These are phyloP conservation scores for Drosophila multiciliata DNA, from an alignment of 2,888 invertebrate genomes.

Conservation along the genomic window DNA sequence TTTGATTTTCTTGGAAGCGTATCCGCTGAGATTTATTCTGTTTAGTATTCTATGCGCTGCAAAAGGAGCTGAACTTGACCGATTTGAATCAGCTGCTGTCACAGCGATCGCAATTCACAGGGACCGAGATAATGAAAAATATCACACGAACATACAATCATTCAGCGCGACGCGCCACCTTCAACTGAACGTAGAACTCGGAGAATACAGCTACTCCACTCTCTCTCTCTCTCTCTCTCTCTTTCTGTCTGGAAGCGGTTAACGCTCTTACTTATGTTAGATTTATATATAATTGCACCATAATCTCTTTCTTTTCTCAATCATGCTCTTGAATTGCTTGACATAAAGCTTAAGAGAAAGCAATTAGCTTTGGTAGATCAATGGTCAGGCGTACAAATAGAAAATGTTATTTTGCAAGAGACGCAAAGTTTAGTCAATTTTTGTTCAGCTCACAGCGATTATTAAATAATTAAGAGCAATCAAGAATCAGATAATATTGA, in stretches of 20 bases:
- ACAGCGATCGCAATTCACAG: not conserved
- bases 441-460: not conserved
- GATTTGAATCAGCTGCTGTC: constrained; percentile 60
- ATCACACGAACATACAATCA: constrained; percentile 44
- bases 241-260: constrained; percentile 7
- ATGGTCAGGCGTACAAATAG: not conserved
- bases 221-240: constrained; percentile 1
- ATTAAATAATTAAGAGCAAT: not conserved
- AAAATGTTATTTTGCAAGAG: not conserved
- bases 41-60: constrained; percentile 21
- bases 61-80: constrained; percentile 75
- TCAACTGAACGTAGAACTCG: constrained; percentile 53
- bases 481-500: constrained; percentile 30
- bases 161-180: constrained; percentile 69
- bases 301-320: not conserved
- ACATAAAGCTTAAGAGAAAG: not conserved
- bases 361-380: not conserved
- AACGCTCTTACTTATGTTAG: constrained; percentile 4
- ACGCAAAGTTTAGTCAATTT: not conserved
- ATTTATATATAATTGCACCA: not conserved
- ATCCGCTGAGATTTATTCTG: constrained; percentile 14
- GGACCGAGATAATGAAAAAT: constrained; percentile 1
- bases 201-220: constrained; percentile 23
- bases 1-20: constrained; percentile 25
- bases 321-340: constrained; percentile 6